These are phyloP conservation scores for Eupristina koningsbergeri DNA, from an alignment of 1,140 invertebrate genomes.

Conservation along the genomic window DNA sequence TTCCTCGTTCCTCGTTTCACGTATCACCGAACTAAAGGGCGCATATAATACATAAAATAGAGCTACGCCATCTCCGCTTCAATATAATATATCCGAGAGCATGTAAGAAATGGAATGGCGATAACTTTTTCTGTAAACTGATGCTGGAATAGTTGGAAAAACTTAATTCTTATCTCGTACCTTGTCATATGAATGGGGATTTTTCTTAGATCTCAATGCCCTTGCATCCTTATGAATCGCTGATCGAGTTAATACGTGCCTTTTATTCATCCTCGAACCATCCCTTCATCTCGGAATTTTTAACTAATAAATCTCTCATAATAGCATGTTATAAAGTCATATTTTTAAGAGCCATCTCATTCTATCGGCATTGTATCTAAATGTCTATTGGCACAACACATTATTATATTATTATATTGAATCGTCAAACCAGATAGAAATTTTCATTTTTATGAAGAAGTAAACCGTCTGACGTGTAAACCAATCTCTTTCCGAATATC, in stretches of 20 bases:
- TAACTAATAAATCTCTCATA: no score
- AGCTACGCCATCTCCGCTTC: slow-evolving; percentile 3
- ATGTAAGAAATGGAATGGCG: not conserved
- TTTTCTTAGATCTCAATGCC: not conserved
- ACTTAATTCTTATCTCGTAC: not conserved
- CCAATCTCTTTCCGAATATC: no score
- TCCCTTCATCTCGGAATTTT: no score
- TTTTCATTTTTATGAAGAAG: no score
- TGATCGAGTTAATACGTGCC: not conserved
- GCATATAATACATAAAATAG: not conserved
- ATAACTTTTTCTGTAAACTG: not conserved
- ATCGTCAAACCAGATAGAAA: no score
- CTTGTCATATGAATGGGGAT: not conserved
- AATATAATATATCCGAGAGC: not conserved
- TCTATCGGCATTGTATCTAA: no score
- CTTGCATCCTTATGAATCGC: not conserved
- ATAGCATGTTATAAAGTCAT: no score
- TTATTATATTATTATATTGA: no score
- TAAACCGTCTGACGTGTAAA: no score
- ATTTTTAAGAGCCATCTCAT: no score
- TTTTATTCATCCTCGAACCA: not conserved
- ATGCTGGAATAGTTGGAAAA: no score
- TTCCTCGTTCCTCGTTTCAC: slow-evolving; percentile 6
- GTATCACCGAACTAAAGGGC: not conserved
- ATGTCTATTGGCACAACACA: no score